Conservation (phyloP, 2,888 invertebrate genomes). For the Cepaea hortensis region DNA sequence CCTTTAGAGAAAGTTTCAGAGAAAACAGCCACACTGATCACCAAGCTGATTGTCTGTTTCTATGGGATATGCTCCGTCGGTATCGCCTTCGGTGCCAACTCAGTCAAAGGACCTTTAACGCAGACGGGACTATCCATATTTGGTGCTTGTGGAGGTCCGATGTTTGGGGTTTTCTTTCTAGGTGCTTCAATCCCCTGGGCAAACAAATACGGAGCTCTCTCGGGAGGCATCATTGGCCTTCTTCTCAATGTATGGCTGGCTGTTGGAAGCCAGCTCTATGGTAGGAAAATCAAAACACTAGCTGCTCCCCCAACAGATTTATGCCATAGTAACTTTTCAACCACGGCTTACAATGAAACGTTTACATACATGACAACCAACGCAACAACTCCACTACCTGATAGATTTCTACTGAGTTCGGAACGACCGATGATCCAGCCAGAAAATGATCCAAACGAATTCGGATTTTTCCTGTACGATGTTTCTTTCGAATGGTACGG, state of each 20-base stretch:
- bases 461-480: constrained; percentile 45
- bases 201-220: constrained; percentile 47
- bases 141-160: constrained; percentile 60
- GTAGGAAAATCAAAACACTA: constrained; percentile 16
- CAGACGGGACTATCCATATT: constrained; percentile 58
- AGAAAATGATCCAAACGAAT: constrained; percentile 13
- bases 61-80: constrained; percentile 56
- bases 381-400: background rate
- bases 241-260: constrained; percentile 42
- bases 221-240: constrained; percentile 27
- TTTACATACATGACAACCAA: background rate
- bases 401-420: background rate
- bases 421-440: background rate
- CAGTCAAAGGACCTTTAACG: constrained; percentile 56
- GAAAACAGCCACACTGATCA: constrained; percentile 53
- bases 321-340: constrained; percentile 24
- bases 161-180: constrained; percentile 57
- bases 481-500: constrained; percentile 51
- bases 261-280: constrained; percentile 41
- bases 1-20: constrained; percentile 48
- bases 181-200: constrained; percentile 57
- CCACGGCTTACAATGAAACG: background rate
- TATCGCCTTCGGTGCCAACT: constrained; percentile 56
- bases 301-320: constrained; percentile 35
- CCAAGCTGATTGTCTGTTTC: constrained; percentile 56